phyloP scores from a whole-genome alignment of 2,113 vertebrate species.

The Proterorhinus semilunaris region DNA sequence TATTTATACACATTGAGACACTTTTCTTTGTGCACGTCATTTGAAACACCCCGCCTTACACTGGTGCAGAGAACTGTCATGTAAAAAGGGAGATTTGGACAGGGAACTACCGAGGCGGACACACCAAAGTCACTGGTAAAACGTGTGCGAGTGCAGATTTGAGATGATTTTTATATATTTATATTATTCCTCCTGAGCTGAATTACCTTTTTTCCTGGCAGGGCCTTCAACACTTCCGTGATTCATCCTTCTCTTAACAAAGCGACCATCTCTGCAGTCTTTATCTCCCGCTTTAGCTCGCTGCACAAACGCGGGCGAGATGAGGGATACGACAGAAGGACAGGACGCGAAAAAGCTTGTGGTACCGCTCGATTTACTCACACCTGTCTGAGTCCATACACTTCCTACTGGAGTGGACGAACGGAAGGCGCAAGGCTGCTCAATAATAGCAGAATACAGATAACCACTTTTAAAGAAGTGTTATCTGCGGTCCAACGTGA shows the following conservation, averaged over 20 bases:
- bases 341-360: conserved; percentile 6
- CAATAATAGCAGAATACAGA: not conserved
- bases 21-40: not conserved
- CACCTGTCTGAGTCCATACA: conserved; percentile 19
- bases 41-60: not conserved
- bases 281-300: conserved; percentile 28
- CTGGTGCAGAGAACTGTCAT: not conserved
- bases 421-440: not conserved
- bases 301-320: conserved; percentile 17
- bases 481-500: conserved; percentile 4
- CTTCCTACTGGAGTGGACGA: conserved; percentile 13
- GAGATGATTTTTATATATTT: not conserved
- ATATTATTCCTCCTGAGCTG: not conserved
- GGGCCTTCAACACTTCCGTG: not conserved
- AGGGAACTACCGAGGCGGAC: conserved; percentile 14
- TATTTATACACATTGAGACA: not conserved
- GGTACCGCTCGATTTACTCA: conserved; percentile 45
- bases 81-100: conserved; percentile 16
- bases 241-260: conserved; percentile 31
- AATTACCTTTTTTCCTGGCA: conserved; percentile 22
- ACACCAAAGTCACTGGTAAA: conserved; percentile 15
- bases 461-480: not conserved
- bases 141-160: conserved; percentile 25
- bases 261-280: conserved; percentile 34
- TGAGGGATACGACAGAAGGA: conserved; percentile 38